Base-by-base conservation (phyloP, 2,797 vertebrate genomes). In the Epinephelus malabaricus region DNA sequence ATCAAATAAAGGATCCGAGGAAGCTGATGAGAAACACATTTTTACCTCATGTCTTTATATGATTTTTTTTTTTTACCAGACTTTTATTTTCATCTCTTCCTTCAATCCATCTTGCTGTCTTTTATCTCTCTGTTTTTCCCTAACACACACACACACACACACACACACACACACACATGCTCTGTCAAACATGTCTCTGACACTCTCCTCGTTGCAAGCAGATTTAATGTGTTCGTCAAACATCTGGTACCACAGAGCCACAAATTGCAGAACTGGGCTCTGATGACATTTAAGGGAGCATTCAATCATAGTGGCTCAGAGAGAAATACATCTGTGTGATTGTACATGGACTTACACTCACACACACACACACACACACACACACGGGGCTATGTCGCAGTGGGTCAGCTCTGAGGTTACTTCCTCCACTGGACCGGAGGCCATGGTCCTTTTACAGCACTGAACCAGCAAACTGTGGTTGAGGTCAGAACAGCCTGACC, bases 21-120 rank as follows among this genome's bases (percentile, higher is more conserved):
- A 72, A 12, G n/a, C 78, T 85, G 83, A 93, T 86, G 81, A 73
- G 73, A 90, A 91, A 78, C 93, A 89, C 84, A 88, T 91, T 88
- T 84, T 62, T 51, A 78, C 81, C 56, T 73, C 34, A 6, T 62
- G 0, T 45, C 21, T 83, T 61, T 49, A 34, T 66, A 54, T 55
- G 25, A 59, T 43, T 67, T 58, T 27, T 66, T 38, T 51, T 67
- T 17, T 51, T 50, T 21, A 40, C 0, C 15, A 23, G 34, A 55
- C 3, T 59, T 73, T 58, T 78, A 61, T 83, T 77, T 76, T 50
- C 40, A 38, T 21, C 51, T 71, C 7, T 61, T 62, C n/a, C 40
- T 54, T 85, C 64, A 66, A 53, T 83, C 49, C 50, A 10, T 73
- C 46, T 69, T 51, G 6, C 12, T 27, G 8, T 30, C 18, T 46